Percentiles rank a stretch among this genome's conserved stretches.
Evolutionary conservation across 2,888 invertebrate species (phyloP).

Genomic region (Machimus rusticus): DNA sequence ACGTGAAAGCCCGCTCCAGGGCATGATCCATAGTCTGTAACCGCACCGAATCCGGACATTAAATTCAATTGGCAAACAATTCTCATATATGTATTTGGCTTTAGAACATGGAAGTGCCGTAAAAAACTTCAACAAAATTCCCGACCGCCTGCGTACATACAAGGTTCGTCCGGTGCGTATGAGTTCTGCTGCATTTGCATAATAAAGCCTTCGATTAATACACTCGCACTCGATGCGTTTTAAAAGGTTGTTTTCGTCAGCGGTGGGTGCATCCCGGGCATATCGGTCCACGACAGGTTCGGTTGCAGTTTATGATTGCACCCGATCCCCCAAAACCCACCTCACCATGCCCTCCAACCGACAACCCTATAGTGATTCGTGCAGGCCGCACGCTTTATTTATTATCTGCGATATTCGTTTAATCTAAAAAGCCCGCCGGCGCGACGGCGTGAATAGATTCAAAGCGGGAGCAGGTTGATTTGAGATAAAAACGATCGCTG

Average conservation of each 20-base stretch:
- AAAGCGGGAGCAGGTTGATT: neutral
- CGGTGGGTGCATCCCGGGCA: neutral
- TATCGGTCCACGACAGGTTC: neutral
- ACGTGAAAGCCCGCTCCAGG: slow-evolving; percentile 15
- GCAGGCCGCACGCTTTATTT: neutral
- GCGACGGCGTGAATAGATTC: neutral
- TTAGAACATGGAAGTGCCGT: neutral
- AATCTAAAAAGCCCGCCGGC: slow-evolving; percentile 14
- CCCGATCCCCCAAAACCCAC: neutral
- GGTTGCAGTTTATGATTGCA: neutral
- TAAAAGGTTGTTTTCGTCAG: slow-evolving; percentile 28
- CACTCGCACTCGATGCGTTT: slow-evolving; percentile 1
- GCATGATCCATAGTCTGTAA: neutral
- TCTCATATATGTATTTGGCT: slow-evolving; percentile 22
- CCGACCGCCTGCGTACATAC: neutral
- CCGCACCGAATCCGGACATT: slow-evolving; percentile 24
- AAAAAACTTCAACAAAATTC: slow-evolving; percentile 13
- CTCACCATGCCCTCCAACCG: neutral
- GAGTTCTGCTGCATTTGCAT: slow-evolving; percentile 33
- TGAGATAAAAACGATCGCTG: slow-evolving; percentile 9
- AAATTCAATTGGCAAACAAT: slow-evolving; percentile 32
- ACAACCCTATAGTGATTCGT: neutral
- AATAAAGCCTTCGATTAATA: slow-evolving; percentile 10
- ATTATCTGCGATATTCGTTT: slow-evolving; percentile 23
- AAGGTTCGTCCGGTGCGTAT: neutral